Evolutionary conservation across 2,888 invertebrate species (phyloP).

Genomic region (Rhamphomyia laevipes): DNA sequence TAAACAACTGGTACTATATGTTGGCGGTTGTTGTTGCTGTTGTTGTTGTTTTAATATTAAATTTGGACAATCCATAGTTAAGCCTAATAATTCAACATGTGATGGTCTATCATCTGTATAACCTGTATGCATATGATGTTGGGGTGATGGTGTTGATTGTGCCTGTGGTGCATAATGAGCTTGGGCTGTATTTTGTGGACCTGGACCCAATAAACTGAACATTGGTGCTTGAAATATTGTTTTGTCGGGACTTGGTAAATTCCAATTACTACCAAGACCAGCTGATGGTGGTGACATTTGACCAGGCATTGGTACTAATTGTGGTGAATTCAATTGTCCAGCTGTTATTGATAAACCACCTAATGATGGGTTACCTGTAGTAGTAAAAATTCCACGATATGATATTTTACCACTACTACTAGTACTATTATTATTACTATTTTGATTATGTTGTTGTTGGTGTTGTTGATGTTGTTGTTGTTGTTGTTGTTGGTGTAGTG

Average conservation of each 20-base stretch:
- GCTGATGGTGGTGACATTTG: conserved; percentile 46
- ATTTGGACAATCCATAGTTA: conserved; percentile 47
- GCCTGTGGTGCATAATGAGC: conserved; percentile 42
- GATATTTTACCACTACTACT: conserved; percentile 41
- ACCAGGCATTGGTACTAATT: conserved; percentile 32
- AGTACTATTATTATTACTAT: conserved; percentile 35
- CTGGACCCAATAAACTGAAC: conserved; percentile 51
- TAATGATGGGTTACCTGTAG: conserved; percentile 44
- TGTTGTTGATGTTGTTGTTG: conserved; percentile 22
- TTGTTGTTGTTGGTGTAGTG: conserved; percentile 20
- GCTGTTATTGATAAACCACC: conserved; percentile 19
- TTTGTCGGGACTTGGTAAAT: conserved; percentile 56
- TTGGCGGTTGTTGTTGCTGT: conserved; percentile 49
- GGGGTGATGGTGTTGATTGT: conserved; percentile 37
- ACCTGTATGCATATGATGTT: conserved; percentile 31
- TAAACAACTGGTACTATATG: conserved; percentile 47
- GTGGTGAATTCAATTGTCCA: conserved; percentile 32
- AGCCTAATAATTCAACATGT: conserved; percentile 45
- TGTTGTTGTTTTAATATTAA: conserved; percentile 49
- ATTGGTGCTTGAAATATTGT: conserved; percentile 51
- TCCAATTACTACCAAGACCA: conserved; percentile 56
- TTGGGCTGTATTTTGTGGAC: conserved; percentile 39
- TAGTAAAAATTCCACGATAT: conserved; percentile 62
- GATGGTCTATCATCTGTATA: conserved; percentile 40
- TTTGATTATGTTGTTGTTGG: conserved; percentile 36